Evolutionary conservation across 2,797 vertebrate genomes (phyloP), one percentile per base, ranked within the genome.

Genomic region (Alcedo atthis): DNA sequence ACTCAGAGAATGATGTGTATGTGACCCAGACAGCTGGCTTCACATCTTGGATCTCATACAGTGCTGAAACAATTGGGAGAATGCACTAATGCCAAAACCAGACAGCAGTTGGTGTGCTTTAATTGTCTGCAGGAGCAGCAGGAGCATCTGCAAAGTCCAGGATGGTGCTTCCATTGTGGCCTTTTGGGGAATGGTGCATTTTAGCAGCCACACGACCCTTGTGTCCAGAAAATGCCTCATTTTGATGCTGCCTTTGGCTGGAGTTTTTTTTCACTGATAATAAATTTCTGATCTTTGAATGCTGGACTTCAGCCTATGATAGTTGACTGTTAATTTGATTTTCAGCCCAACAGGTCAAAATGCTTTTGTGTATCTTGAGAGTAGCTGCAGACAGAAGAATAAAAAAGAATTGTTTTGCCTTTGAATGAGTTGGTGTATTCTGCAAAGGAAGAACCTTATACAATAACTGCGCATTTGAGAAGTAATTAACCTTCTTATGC

Each of bases 401-500:
- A 42, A 64, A 51, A 42, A 10, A 15, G 3, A 76, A 89, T 55
- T 75, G 26, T 92, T 94, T 96, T 96, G 76, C 77, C 69, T 95
- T 70, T 14, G 12, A 94, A 86, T 82, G 85, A 95, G 83, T 84
- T 79, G 81, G 78, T 78, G 30, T 73, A 73, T 85, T 95, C 92
- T 92, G 64, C 79, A 89, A 93, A 89, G 67, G 74, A 95, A 93
- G 81, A 94, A 87, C 10, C 30, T 88, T 85, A 83, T 58, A 93
- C 76, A 95, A 88, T 96, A 96, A 71, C 68, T 95, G 76, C 93
- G 97, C 95, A 86, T 93, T 96, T 97, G 87, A 93, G 85, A 96
- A 93, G 83, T 96, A 97, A 97, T 98, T 98, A 97, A 97, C 97
- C 96, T 97, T 92, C 86, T 85, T 94, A 86, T 83, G 86, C 79